These are phyloP conservation scores for Mugil cephalus DNA, from an alignment of 2,113 vertebrate species.

Conservation along the genomic window DNA sequence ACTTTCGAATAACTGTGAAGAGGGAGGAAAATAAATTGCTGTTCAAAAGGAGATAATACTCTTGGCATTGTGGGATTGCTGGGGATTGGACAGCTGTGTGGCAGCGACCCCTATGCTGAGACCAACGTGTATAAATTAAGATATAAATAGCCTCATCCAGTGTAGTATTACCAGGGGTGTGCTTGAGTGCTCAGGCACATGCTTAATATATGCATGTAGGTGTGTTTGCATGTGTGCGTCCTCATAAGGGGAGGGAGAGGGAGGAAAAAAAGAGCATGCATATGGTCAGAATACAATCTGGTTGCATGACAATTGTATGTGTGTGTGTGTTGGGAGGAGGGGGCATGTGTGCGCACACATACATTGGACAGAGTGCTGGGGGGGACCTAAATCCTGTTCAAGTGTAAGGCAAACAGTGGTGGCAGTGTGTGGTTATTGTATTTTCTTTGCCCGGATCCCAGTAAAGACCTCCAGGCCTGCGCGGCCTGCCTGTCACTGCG, in stretches of 20 bases:
- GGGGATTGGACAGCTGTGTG: slow-evolving; percentile 85
- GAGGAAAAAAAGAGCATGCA: slow-evolving; percentile 61
- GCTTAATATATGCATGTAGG: slow-evolving; percentile 73
- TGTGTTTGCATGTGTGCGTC: slow-evolving; percentile 54
- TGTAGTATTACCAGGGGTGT: slow-evolving; percentile 76
- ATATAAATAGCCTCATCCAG: slow-evolving; percentile 85
- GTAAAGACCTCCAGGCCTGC: slow-evolving; percentile 93
- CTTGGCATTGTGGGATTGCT: slow-evolving; percentile 94
- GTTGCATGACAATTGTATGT: slow-evolving; percentile 50
- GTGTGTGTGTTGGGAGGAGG: slow-evolving; percentile 30
- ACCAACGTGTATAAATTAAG: slow-evolving; percentile 85
- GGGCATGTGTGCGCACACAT: slow-evolving; percentile 37
- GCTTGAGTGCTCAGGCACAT: slow-evolving; percentile 69
- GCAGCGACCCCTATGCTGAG: slow-evolving; percentile 74
- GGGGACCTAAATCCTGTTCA: slow-evolving; percentile 95
- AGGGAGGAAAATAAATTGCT: slow-evolving; percentile 85
- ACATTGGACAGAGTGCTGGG: slow-evolving; percentile 70
- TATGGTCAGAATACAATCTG: slow-evolving; percentile 67
- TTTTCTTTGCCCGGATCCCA: slow-evolving; percentile 94
- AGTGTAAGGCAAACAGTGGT: slow-evolving; percentile 99
- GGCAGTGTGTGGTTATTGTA: slow-evolving; percentile 97
- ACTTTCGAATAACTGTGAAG: slow-evolving; percentile 79
- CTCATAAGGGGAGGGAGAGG: slow-evolving; percentile 26
- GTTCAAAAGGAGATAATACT: slow-evolving; percentile 96
- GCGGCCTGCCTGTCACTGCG: slow-evolving; percentile 84